Base-by-base conservation (phyloP, 2,888 invertebrate genomes). In the Drosophila incognita region DNA sequence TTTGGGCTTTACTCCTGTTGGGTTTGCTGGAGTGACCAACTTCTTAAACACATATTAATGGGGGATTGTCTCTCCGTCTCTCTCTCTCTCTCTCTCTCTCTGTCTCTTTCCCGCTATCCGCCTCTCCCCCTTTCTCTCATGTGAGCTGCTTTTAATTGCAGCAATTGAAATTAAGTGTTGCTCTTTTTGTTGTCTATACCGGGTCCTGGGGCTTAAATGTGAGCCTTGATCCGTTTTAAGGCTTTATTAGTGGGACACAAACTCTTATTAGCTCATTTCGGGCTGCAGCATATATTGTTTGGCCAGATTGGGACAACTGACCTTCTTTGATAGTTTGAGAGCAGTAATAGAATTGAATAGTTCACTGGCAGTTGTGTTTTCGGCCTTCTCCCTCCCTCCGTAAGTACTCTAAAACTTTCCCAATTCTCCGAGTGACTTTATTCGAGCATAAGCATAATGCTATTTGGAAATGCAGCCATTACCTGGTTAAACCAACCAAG, bases 101-200 rank as follows among this genome's bases (percentile, higher is more conserved):
- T 27, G 18, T 2, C 27, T 7, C n/a, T 15, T 10, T 15, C 18
- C 5, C 4, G 2, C 15, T 24, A 4, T 27, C 4, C 4, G 1
- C 7, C 6, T 21, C 6, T n/a, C n/a, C n/a, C 40, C 1, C 18
- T 18, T 13, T n/a, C 33, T 42, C 48, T 36, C 74, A 65, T 80
- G 71, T 82, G 89, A 82, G 82, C 49, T 66, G 64, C 65, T 83
- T 81, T 86, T 86, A 86, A 86, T 90, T 86, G 90, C 83, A 70
- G 81, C 85, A 90, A 86, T 90, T 90, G 89, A 86, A 86, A 86
- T 85, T 90, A 86, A 86, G 89, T 90, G 85, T 76, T 76, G 75
- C 74, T 88, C 74, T 70, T 83, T 90, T 78, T 38, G 71, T 56
- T 65, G 69, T 56, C 61, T 46, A 70, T 11, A 8, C 58, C 27